phyloP scores from a whole-genome alignment of 2,888 invertebrate species.

The Eristalis arbustorum region DNA sequence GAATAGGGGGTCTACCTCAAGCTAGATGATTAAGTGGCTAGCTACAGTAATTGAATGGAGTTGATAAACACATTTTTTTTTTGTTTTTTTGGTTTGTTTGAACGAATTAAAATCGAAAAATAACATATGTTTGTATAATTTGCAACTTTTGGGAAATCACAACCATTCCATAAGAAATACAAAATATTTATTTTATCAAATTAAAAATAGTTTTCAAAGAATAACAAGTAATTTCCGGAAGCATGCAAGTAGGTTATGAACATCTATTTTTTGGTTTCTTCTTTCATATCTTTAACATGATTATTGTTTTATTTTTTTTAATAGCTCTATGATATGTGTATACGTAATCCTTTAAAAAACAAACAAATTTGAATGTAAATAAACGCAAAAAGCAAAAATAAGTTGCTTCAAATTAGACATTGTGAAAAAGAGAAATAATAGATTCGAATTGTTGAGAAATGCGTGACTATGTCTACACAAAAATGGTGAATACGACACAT shows the following conservation, averaged over 20 bases:
- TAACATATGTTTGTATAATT: slow-evolving; percentile 7
- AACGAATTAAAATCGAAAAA: slow-evolving; percentile 37
- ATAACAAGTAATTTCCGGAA: slow-evolving; percentile 16
- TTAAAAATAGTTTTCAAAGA: slow-evolving; percentile 15
- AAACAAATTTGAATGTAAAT: neutral
- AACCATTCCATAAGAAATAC: slow-evolving; percentile 61
- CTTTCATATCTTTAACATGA: neutral
- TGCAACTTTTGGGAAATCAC: slow-evolving; percentile 54
- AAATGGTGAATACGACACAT: too few species aligned
- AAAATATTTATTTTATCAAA: slow-evolving; percentile 28
- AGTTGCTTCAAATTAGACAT: neutral
- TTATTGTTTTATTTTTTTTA: neutral
- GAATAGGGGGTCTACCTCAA: slow-evolving; percentile 43
- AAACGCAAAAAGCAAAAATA: neutral
- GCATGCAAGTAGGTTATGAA: slow-evolving; percentile 41
- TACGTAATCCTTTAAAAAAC: neutral
- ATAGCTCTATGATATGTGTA: neutral
- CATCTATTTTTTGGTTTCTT: slow-evolving; percentile 5
- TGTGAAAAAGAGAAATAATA: too few species aligned
- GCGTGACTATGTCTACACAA: too few species aligned
- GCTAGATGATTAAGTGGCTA: slow-evolving; percentile 41
- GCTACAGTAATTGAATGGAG: slow-evolving; percentile 47
- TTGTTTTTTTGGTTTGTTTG: neutral
- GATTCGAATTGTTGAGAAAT: too few species aligned
- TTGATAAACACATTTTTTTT: slow-evolving; percentile 19